These are phyloP conservation scores for Crossaster papposus DNA, from an alignment of 53 echinoderm and acorn worm genomes.

Conservation along the genomic window DNA sequence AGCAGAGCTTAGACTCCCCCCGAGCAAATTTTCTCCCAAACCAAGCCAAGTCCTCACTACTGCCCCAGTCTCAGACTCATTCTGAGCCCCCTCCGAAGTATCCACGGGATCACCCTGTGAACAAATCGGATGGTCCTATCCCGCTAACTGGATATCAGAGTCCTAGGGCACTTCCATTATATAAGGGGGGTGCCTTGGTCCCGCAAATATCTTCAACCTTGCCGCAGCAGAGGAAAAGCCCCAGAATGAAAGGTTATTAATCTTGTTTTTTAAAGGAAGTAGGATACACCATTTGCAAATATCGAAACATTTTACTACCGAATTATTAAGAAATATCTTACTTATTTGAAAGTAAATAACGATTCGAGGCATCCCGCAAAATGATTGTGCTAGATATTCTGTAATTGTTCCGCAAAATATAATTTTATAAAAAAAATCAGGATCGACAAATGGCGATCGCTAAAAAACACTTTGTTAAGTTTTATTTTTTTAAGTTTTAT, in stretches of 20 bases:
- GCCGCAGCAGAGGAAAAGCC: slow-evolving; percentile 66
- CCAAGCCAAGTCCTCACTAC: neutral
- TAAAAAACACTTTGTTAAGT: too few species aligned
- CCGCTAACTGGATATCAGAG: slow-evolving; percentile 21
- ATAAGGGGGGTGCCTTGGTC: slow-evolving; percentile 43
- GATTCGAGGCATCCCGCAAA: too few species aligned
- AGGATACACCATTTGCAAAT: too few species aligned
- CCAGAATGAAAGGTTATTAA: slow-evolving; percentile 60
- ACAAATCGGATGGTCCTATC: slow-evolving; percentile 8
- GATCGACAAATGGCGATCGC: too few species aligned
- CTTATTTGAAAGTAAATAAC: too few species aligned
- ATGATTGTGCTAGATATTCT: too few species aligned
- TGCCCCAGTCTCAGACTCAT: slow-evolving; percentile 10
- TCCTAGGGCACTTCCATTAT: slow-evolving; percentile 39
- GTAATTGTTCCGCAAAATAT: too few species aligned
- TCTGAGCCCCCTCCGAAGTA: slow-evolving; percentile 39
- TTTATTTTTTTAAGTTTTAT: neutral
- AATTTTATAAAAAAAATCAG: too few species aligned
- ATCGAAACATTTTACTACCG: too few species aligned
- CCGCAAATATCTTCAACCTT: slow-evolving; percentile 56
- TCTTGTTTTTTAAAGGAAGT: slow-evolving; percentile 7
- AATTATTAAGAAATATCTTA: too few species aligned
- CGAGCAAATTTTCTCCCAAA: neutral
- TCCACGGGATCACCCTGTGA: slow-evolving; percentile 52
- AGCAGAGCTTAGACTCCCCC: slow-evolving; percentile 18